A percentile compares a stretch with the other conserved stretches of the same genome.
These are phyloP conservation scores for Chaetura pelagica DNA, from an alignment of 2,113 vertebrate genomes.

Conservation along the genomic window DNA sequence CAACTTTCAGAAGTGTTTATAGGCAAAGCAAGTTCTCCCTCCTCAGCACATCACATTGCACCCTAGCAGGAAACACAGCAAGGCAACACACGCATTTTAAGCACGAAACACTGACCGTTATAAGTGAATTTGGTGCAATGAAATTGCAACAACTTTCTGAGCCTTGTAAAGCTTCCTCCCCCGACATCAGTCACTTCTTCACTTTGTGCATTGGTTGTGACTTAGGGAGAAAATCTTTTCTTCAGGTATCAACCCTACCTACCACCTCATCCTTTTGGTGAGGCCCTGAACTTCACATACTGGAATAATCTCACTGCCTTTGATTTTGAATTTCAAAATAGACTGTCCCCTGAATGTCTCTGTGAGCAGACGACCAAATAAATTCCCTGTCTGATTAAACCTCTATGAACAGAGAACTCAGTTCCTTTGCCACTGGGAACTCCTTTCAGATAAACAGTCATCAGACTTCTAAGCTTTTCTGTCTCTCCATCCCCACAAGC, in stretches of 20 bases:
- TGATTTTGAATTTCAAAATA: neutral
- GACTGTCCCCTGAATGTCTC: neutral
- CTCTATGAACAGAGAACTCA: neutral
- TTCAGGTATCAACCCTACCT: neutral
- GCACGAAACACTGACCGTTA: neutral
- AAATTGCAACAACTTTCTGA: neutral
- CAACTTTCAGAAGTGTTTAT: neutral
- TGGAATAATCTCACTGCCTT: neutral
- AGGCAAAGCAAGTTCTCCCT: neutral
- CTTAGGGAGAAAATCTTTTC: rapidly evolving
- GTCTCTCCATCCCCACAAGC: slow-evolving; percentile 41
- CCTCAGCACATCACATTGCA: neutral
- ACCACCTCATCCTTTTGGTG: neutral
- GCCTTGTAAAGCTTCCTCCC: neutral
- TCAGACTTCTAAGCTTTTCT: slow-evolving; percentile 55
- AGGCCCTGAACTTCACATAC: neutral
- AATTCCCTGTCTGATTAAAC: slow-evolving; percentile 30
- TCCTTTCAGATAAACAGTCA: slow-evolving; percentile 48
- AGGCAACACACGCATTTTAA: neutral
- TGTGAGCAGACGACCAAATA: neutral
- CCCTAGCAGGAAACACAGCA: neutral
- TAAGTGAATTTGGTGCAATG: neutral
- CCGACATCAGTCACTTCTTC: neutral
- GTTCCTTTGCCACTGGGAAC: neutral
- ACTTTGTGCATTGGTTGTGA: neutral